Evolutionary conservation across 2,888 invertebrate genomes (phyloP), one percentile per base, ranked within the genome.

Genomic region (Eupithecia exiguata): DNA sequence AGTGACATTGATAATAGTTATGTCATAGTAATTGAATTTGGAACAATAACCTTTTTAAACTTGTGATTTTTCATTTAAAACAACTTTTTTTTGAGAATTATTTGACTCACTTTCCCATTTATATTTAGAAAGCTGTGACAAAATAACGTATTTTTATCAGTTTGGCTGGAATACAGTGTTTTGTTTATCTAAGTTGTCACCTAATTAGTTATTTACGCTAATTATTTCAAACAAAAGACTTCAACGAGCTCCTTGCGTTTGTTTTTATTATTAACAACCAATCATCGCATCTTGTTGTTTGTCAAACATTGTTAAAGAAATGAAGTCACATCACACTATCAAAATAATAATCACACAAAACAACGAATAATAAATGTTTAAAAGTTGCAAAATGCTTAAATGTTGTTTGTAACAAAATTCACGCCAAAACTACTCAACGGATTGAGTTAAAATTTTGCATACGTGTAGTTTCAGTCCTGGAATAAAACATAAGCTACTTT

Each of bases 1-100:
- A 76, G 36, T 73, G 72, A 73, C 75, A 75, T 75, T 75, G 68
- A 69, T 75, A 49, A 71, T 36, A n/a, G 30, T 65, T 38, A 65
- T 68, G 71, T 75, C 69, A 70, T 36, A n/a, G n/a, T n/a, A 70
- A 68, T 72, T 68, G 25, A 72, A 70, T 75, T 43, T 58, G 38
- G 68, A 38, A 21, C 25, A 65, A 35, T 35, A n/a, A 36, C 10
- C 30, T 38, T 25, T 53, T 66, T 7, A 38, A 21, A 9, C 18
- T 36, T 65, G 9, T 43, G 21, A 7, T 14, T 63, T 36, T 36
- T n/a, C 38, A 14, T 14, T 1, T 12, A 38, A 43, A 12, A 5
- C 14, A 38, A 35, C 18, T 35, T 62, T 9, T 62, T 62, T 25
- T 58, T 58, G 25, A 1, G 0, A 12, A 58, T 25, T 14, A 14